Percentiles rank a stretch among this genome's conserved stretches.
Conservation (phyloP, 2,888 invertebrate species). For the Acronicta aceris region DNA sequence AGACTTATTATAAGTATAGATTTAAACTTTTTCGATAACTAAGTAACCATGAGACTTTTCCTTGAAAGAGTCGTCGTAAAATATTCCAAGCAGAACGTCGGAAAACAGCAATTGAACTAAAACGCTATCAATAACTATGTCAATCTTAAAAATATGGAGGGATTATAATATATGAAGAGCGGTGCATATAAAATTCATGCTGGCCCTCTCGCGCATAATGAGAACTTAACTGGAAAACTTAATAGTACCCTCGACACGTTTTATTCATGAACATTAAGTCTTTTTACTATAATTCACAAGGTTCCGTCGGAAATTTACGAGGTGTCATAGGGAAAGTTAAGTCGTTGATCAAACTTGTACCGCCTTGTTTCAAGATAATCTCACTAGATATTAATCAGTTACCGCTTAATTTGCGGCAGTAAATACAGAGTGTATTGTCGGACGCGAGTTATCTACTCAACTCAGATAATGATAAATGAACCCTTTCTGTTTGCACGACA, state of each 20-base stretch:
- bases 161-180: slow-evolving; percentile 49
- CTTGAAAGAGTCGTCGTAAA: too few relatives aligned
- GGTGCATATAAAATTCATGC: slow-evolving; percentile 53
- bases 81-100: too few relatives aligned
- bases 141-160: slow-evolving; percentile 29
- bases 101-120: not conserved
- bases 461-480: slow-evolving; percentile 47
- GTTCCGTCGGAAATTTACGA: slow-evolving; percentile 72
- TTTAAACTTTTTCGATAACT: not conserved
- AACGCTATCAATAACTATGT: not conserved
- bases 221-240: slow-evolving; percentile 75
- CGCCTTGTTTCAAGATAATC: slow-evolving; percentile 67
- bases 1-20: too few relatives aligned
- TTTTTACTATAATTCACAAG: slow-evolving; percentile 74
- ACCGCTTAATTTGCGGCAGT: slow-evolving; percentile 62
- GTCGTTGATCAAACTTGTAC: slow-evolving; percentile 75
- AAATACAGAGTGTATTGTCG: slow-evolving; percentile 59
- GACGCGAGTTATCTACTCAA: slow-evolving; percentile 41
- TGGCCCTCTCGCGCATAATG: slow-evolving; percentile 62
- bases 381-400: slow-evolving; percentile 67
- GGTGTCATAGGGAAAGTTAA: slow-evolving; percentile 76
- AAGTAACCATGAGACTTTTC: too few relatives aligned
- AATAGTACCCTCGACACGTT: slow-evolving; percentile 73
- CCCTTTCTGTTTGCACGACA: slow-evolving; percentile 32
- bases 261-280: slow-evolving; percentile 74